Evolutionary conservation across 2,888 invertebrate species (phyloP).

Genomic region (Thumatha senex): DNA sequence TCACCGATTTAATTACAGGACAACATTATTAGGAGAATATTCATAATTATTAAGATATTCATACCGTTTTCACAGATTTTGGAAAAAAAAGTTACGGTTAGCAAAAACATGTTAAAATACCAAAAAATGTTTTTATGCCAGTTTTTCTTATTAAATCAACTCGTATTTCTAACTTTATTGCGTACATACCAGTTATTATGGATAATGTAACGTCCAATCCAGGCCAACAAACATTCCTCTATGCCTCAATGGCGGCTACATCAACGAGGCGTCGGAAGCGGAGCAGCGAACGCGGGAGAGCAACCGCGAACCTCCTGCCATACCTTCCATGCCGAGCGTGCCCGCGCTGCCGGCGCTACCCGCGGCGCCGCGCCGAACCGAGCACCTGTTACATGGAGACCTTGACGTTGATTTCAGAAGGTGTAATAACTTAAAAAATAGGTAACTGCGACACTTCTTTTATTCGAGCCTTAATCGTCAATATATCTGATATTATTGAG

Average conservation of each 20-base stretch:
- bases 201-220: constrained; percentile 34
- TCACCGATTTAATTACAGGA: too few relatives aligned
- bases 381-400: constrained; percentile 44
- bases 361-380: constrained; percentile 43
- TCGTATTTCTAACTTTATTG: too few relatives aligned
- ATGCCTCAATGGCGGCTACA: constrained; percentile 90
- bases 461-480: too few relatives aligned
- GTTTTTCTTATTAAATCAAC: too few relatives aligned
- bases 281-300: constrained; percentile 68
- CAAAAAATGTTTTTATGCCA: too few relatives aligned
- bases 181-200: neutral
- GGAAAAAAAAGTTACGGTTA: too few relatives aligned
- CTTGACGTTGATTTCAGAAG: constrained; percentile 70
- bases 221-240: constrained; percentile 87
- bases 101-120: too few relatives aligned
- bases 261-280: constrained; percentile 90
- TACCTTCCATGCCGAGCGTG: constrained; percentile 26
- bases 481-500: too few relatives aligned
- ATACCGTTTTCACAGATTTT: too few relatives aligned
- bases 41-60: too few relatives aligned
- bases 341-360: constrained; percentile 36
- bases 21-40: too few relatives aligned
- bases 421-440: constrained; percentile 85
- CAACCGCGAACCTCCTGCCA: constrained; percentile 52
- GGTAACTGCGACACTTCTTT: constrained; percentile 45